Evolutionary conservation across 2,797 vertebrate genomes (phyloP), one percentile per base, ranked within the genome.

Genomic region (Acipenser transmontanus): DNA sequence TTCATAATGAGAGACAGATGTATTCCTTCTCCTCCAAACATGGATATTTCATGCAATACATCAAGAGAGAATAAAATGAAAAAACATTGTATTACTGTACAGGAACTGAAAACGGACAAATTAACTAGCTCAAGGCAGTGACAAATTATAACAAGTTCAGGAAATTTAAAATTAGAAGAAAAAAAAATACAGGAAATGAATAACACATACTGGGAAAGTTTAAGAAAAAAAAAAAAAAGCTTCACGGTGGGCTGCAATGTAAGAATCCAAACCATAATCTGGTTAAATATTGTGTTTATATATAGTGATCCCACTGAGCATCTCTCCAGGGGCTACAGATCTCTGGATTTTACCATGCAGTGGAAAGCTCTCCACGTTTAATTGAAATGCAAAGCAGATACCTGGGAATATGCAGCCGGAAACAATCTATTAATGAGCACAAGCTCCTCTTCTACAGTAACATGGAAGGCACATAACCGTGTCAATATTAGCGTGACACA

Each of bases 381-480:
- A 77, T 84, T 77, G 67, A 73, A 69, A 81, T 82, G 77, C 74
- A 76, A 71, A 63, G 62, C 71, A 67, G 70, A 67, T 65, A 70
- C 59, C 17, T 71, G 65, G 14, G 49, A 61, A 67, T 4, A 49
- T 64, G 64, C 73, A 71, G 78, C 71, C 72, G 78, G 59, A 84
- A 83, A 81, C 77, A 80, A 71, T 78, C 81, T 68, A 75, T 68
- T 78, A 76, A 82, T 81, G 34, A 17, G 79, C 76, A 78, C 79
- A 69, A 69, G 67, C 75, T 81, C 67, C 59, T 70, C 76, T 78
- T 77, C 69, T 50, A 59, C 13, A 61, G 71, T 74, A 34, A 4
- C 34, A 34, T 34, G 34, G 34, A 34, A 34, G 0, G 34, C 34
- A 34, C 34, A 34, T 34, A 34, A 3, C 34, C 34, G 4, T 34